phyloP scores from a whole-genome alignment of 2,888 invertebrate species.

The Thecocarcelia acutangulata region DNA sequence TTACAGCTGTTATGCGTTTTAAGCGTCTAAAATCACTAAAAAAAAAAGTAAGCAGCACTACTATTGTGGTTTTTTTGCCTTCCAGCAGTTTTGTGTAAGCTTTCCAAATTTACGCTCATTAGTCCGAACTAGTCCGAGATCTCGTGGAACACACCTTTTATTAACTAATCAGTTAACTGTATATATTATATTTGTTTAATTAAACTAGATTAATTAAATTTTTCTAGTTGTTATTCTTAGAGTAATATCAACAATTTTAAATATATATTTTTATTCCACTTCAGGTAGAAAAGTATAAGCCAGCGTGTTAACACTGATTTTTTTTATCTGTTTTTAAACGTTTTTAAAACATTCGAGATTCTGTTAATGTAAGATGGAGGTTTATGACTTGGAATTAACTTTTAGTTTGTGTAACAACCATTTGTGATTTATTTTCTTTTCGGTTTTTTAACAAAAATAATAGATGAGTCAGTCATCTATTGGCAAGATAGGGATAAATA shows the following conservation, averaged over 20 bases:
- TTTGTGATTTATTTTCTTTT: background rate
- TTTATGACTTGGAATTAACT: too few relatives aligned
- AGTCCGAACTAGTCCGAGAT: too few relatives aligned
- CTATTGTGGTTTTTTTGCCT: too few relatives aligned
- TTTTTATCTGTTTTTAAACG: background rate
- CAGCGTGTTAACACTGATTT: constrained; percentile 45
- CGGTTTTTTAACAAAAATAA: background rate
- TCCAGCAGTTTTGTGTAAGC: too few relatives aligned
- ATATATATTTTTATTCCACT: background rate
- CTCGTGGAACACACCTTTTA: too few relatives aligned
- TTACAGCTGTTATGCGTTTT: too few relatives aligned
- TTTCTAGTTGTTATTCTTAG: constrained; percentile 8
- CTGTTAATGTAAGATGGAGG: constrained; percentile 25
- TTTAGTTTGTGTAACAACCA: constrained; percentile 21
- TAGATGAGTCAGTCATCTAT: constrained; percentile 44
- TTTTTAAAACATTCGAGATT: constrained; percentile 61
- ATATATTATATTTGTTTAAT: background rate
- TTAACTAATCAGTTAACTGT: background rate
- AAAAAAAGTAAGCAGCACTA: too few relatives aligned
- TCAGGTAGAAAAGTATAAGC: constrained; percentile 3
- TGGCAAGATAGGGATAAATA: constrained; percentile 61
- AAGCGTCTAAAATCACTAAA: too few relatives aligned
- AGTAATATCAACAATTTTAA: constrained; percentile 20
- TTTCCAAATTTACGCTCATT: too few relatives aligned
- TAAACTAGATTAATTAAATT: constrained; percentile 19